A percentile compares a stretch with the other conserved stretches of the same genome.
These are phyloP conservation scores for Dynastes grantii DNA, from an alignment of 2,888 invertebrate genomes.

Conservation along the genomic window DNA sequence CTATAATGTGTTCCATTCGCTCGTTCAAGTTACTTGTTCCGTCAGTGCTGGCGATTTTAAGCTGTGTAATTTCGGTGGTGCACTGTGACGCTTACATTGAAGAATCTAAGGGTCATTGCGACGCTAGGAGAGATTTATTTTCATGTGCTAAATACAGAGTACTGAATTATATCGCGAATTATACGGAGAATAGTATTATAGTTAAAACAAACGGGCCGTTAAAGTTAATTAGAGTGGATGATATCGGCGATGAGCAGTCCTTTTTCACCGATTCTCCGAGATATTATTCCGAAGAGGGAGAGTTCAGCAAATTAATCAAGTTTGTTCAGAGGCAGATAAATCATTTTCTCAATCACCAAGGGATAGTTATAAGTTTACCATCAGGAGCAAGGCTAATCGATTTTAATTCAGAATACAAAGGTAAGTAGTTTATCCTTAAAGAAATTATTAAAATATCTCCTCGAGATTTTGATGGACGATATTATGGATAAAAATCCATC, in stretches of 20 bases:
- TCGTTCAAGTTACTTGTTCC: conserved; percentile 6
- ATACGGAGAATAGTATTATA: conserved; percentile 56
- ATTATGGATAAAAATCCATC: too few species aligned
- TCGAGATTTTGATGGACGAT: too few species aligned
- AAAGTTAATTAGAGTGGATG: conserved; percentile 60
- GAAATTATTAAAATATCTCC: too few species aligned
- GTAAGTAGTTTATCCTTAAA: conserved; percentile 41
- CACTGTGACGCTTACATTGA: conserved; percentile 61
- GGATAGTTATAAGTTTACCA: conserved; percentile 62
- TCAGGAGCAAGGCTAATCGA: conserved; percentile 60
- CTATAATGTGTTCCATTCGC: conserved; percentile 25
- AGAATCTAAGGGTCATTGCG: conserved; percentile 61
- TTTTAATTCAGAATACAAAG: conserved; percentile 49
- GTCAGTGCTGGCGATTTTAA: neutral
- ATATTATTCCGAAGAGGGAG: conserved; percentile 58
- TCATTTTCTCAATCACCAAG: conserved; percentile 62
- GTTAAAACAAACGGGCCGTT: conserved; percentile 56
- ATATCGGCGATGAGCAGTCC: conserved; percentile 50
- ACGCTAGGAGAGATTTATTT: conserved; percentile 57
- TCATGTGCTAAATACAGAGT: conserved; percentile 64
- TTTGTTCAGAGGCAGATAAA: conserved; percentile 63
- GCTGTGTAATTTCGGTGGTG: conserved; percentile 8
- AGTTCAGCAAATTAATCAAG: conserved; percentile 63
- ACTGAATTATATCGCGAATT: conserved; percentile 61
- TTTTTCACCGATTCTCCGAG: conserved; percentile 55